Evolutionary conservation across 2,888 invertebrate species (phyloP), one percentile per base, ranked within the genome.

Genomic region (Rugalucina vietnamica): DNA sequence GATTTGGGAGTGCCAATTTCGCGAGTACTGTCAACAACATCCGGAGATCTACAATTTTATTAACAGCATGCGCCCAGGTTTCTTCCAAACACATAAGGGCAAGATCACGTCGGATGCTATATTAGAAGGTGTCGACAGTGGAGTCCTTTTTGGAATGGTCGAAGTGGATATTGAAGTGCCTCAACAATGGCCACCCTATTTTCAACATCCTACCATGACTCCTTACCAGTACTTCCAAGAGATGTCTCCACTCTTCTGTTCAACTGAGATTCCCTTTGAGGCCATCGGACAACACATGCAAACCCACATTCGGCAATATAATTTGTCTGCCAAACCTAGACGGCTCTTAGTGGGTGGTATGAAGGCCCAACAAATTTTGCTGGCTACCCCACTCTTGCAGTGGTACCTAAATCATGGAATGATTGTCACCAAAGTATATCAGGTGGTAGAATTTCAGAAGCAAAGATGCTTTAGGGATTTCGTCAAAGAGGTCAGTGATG

Each of bases 321-420:
- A 76, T 5, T 73, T 84, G 1, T 76, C 80, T 0, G 39, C 65
- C 18, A 50, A 80, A 36, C 75, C 86, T 5, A 76, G 82, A 36
- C 75, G 82, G 14, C 34, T 83, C 12, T 32, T 86, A 27, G 84
- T 88, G 0, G 84, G 84, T 3, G 84, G 81, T 10, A 84, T 84
- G 84, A 79, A 74, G 70, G 88, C 80, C 3, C 29, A 54, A 39
- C 65, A 84, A 57, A 81, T 85, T 14, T 49, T 86, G 32, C 39
- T 89, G 4, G 81, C 80, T 12, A 87, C 85, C 0, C 88, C 88
- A 14, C 76, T 89, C 0, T 75, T 88, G 0, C 10, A 74, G 36
- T 89, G 88, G 88, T 90, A 90, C 60, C 43, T 89, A 0, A 71
- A 82, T 0, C 90, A 90, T 60, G 88, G 90, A 0, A 49, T 88